Base-by-base conservation (phyloP, 2,888 invertebrate genomes). In the Anorthoa munda region DNA sequence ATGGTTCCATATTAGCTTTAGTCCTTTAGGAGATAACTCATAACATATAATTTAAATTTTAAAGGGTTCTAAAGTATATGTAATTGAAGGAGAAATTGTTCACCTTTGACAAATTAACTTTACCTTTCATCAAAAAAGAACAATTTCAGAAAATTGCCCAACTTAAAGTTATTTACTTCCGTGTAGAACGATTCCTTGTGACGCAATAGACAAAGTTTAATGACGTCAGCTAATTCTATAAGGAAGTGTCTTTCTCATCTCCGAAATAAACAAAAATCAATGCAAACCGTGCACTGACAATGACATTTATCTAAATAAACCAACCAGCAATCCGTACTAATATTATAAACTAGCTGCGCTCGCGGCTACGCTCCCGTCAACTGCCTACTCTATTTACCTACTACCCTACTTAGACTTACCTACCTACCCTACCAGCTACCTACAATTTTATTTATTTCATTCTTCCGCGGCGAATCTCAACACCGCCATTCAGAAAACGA, bases 191-290 rank as follows among this genome's bases (percentile, higher is more conserved):
- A 31, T 5, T 58, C 26, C 9, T 23, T 74, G 46, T 23, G 61
- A 39, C n/a, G 58, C 26, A 21, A 55, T 15, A 51, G 9, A n/a
- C 26, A 15, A 21, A 18, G 3, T 46, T 74, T 23, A 5, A 55
- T 73, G 46, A 73, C 13, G 59, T 73, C 21, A 60, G 0, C 13
- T n/a, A 17, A 39, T 31, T 51, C 18, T 46, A 23, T 13, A 46
- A 55, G 55, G 64, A 75, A 55, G 23, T 55, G 17, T 75, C n/a
- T 39, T n/a, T 55, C 18, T n/a, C n/a, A 39, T 64, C 11, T 17
- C 13, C 26, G 2, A 64, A 39, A 48, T 4, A n/a, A 23, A 15
- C 23, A 48, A 50, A 50, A 74, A 26, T 45, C 15, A 15, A 74
- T 23, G n/a, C 15, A 23, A 77, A 69, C 46, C 18, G 1, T 31